These are phyloP conservation scores for Hippolais icterina DNA, from an alignment of 2,113 vertebrate species.

Conservation along the genomic window DNA sequence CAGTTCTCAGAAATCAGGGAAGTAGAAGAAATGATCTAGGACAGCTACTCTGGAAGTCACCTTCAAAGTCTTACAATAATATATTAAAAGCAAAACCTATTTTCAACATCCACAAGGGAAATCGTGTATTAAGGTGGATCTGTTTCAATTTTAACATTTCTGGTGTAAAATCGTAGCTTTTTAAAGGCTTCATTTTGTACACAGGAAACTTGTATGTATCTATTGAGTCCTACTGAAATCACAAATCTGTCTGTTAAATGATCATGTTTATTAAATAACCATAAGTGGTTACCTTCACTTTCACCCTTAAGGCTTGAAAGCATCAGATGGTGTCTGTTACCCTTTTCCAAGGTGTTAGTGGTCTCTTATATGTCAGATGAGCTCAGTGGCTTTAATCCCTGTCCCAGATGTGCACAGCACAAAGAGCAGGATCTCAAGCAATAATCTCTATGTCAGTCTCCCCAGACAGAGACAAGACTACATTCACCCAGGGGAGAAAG, in stretches of 20 bases:
- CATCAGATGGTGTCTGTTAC: constrained; percentile 17
- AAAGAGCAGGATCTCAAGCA: constrained; percentile 45
- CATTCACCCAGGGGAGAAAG: background rate
- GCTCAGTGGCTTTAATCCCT: constrained; percentile 37
- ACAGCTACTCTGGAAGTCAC: background rate
- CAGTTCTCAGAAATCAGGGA: background rate
- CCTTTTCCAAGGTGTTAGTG: constrained; percentile 24
- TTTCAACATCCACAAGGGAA: background rate
- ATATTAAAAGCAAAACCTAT: background rate
- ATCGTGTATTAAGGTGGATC: background rate
- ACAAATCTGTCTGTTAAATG: background rate
- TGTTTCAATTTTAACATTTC: background rate
- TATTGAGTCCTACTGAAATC: background rate
- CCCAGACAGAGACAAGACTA: constrained; percentile 7
- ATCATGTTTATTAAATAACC: background rate
- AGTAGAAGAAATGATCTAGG: background rate
- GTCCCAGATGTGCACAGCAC: constrained; percentile 33
- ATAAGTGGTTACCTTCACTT: background rate
- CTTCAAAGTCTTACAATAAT: constrained; percentile 12
- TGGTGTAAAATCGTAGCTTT: background rate
- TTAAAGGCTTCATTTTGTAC: background rate
- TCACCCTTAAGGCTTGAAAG: constrained; percentile 2
- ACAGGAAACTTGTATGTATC: background rate
- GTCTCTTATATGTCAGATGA: constrained; percentile 17
- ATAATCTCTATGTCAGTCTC: constrained; percentile 46